These are phyloP conservation scores for Miniopterus natalensis DNA, from an alignment of 2,113 vertebrate species.

Conservation along the genomic window DNA sequence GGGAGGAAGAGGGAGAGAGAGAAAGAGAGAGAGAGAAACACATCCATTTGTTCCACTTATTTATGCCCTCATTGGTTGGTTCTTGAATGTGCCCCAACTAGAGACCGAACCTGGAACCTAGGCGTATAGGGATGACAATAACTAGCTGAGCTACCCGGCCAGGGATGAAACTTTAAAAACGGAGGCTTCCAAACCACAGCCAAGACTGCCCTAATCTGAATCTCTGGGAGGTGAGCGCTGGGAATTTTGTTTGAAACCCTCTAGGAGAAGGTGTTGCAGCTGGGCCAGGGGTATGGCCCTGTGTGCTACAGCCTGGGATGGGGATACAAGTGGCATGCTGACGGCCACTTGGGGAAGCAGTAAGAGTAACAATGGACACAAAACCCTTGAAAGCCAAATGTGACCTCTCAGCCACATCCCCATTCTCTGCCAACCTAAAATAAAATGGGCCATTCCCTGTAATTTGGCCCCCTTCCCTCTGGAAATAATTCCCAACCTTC, in stretches of 20 bases:
- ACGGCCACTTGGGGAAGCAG: neutral
- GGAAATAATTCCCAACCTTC: neutral
- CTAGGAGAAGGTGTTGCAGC: neutral
- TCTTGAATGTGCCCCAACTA: neutral
- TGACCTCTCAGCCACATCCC: neutral
- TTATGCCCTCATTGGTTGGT: neutral
- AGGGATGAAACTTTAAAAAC: slow-evolving; percentile 2
- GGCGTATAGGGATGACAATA: neutral
- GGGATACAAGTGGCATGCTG: neutral
- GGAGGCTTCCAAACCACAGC: neutral
- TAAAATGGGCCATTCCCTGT: neutral
- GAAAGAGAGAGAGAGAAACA: too few relatives aligned
- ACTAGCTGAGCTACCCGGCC: neutral
- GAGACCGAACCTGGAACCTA: neutral
- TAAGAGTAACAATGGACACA: neutral
- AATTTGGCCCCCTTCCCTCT: neutral
- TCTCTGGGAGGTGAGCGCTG: neutral
- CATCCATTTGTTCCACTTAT: too few relatives aligned
- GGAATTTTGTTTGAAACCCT: neutral
- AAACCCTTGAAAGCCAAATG: neutral
- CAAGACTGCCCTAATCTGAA: neutral
- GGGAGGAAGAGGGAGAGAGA: too few relatives aligned
- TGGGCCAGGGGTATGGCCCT: neutral
- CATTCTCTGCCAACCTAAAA: slow-evolving; percentile 26
- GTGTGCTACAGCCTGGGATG: neutral